These are phyloP conservation scores for Verasper variegatus DNA, from an alignment of 2,113 vertebrate species.

Conservation along the genomic window DNA sequence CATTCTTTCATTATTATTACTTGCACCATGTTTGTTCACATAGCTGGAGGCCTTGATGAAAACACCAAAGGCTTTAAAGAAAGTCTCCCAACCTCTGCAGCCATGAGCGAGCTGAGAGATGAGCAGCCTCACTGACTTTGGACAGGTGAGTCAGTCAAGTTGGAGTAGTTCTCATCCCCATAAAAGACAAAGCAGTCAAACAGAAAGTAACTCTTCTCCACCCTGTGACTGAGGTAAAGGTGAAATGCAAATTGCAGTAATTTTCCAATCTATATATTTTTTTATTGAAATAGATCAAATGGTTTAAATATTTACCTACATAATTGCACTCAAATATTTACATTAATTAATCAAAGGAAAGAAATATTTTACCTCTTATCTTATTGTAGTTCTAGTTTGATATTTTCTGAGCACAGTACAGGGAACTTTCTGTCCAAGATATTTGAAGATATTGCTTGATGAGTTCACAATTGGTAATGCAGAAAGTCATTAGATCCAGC, in stretches of 20 bases:
- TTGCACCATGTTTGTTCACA: slow-evolving; percentile 17
- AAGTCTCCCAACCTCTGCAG: slow-evolving; percentile 18
- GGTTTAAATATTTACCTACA: not conserved
- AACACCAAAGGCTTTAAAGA: slow-evolving; percentile 18
- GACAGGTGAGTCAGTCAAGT: slow-evolving; percentile 59
- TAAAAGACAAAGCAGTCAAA: slow-evolving; percentile 55
- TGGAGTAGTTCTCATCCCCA: slow-evolving; percentile 28
- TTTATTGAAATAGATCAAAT: not conserved
- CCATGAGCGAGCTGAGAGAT: slow-evolving; percentile 45
- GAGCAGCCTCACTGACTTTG: slow-evolving; percentile 25
- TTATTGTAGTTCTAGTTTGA: not conserved
- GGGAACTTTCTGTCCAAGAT: not conserved
- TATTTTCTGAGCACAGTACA: not conserved
- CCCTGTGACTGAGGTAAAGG: slow-evolving; percentile 53
- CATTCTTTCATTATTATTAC: slow-evolving; percentile 17
- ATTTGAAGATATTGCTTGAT: no score
- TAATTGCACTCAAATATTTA: not conserved
- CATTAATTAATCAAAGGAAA: not conserved
- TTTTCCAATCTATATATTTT: slow-evolving; percentile 21
- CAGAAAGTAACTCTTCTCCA: slow-evolving; percentile 38
- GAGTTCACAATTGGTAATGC: no score
- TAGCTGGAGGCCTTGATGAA: slow-evolving; percentile 17
- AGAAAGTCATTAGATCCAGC: no score
- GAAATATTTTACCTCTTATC: not conserved
- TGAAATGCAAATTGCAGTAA: slow-evolving; percentile 46